Conservation (phyloP, 2,113 vertebrate species). For the Glaucidium brasilianum region DNA sequence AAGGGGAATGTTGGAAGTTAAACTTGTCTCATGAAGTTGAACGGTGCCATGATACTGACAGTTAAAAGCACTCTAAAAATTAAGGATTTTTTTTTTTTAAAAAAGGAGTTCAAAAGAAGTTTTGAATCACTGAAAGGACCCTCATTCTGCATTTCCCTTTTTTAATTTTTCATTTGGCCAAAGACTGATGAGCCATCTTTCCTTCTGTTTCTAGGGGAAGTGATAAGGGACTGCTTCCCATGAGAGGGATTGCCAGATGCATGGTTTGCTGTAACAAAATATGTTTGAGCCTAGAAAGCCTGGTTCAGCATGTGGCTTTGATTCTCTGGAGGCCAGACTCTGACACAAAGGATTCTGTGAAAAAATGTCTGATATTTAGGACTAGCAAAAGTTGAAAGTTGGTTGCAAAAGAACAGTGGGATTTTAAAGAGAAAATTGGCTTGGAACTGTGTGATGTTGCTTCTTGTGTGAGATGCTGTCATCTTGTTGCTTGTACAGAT, state of each 20-base stretch:
- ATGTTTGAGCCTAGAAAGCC: neutral
- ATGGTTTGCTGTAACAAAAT: neutral
- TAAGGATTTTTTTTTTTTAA: neutral
- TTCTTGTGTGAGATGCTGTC: neutral
- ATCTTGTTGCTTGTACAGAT: neutral
- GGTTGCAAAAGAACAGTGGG: neutral
- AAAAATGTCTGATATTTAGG: neutral
- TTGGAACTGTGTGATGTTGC: neutral
- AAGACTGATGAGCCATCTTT: neutral
- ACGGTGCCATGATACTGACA: neutral
- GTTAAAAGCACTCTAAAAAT: neutral
- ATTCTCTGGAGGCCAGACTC: neutral
- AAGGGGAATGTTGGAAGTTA: neutral
- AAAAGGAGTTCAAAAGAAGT: neutral
- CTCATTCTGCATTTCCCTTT: neutral
- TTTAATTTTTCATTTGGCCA: neutral
- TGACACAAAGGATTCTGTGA: neutral
- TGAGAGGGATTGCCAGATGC: rapidly evolving
- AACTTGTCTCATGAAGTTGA: neutral
- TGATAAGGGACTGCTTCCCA: neutral
- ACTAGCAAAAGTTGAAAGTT: neutral
- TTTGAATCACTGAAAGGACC: neutral
- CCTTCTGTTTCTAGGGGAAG: neutral
- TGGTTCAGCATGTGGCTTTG: neutral
- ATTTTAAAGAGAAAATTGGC: neutral